Percentiles rank a stretch among this genome's conserved stretches.
phyloP scores from a whole-genome alignment of 1,140 invertebrate species.

The Penaeus japonicus region DNA sequence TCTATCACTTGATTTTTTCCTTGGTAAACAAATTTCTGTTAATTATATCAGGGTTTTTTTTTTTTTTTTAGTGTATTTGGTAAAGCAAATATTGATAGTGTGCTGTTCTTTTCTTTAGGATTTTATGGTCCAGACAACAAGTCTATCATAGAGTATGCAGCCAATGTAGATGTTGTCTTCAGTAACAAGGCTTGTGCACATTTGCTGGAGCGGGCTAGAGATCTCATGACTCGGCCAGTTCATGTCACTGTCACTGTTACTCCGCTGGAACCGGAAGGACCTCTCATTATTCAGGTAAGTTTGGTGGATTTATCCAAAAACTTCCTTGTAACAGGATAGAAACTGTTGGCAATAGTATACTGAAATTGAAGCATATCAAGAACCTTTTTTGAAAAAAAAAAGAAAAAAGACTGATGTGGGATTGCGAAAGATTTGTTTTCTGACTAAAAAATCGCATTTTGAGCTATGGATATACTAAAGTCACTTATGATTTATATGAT shows the following conservation, averaged over 20 bases:
- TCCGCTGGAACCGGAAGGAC: slow-evolving; percentile 60
- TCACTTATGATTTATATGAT: too few relatives aligned
- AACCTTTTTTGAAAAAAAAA: too few relatives aligned
- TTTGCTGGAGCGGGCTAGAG: slow-evolving; percentile 74
- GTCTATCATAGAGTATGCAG: slow-evolving; percentile 73
- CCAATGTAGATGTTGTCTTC: slow-evolving; percentile 81
- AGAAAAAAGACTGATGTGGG: too few relatives aligned
- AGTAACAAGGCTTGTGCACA: slow-evolving; percentile 80
- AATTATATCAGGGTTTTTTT: too few relatives aligned
- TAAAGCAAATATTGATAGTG: background rate
- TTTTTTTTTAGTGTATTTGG: background rate
- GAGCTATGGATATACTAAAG: too few relatives aligned
- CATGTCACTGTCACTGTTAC: slow-evolving; percentile 75
- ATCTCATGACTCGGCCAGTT: slow-evolving; percentile 82
- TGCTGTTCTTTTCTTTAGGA: slow-evolving; percentile 35
- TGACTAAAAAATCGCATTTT: too few relatives aligned
- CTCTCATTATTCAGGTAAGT: slow-evolving; percentile 42
- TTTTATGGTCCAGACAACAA: slow-evolving; percentile 66
- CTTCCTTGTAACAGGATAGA: too few relatives aligned
- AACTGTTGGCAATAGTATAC: too few relatives aligned
- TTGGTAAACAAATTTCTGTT: background rate
- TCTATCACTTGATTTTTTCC: background rate
- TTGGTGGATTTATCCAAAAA: background rate
- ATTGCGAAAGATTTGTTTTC: too few relatives aligned
- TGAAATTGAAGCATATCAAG: too few relatives aligned